phyloP scores from a whole-genome alignment of 2,113 vertebrate genomes.

The Aythya baeri region DNA sequence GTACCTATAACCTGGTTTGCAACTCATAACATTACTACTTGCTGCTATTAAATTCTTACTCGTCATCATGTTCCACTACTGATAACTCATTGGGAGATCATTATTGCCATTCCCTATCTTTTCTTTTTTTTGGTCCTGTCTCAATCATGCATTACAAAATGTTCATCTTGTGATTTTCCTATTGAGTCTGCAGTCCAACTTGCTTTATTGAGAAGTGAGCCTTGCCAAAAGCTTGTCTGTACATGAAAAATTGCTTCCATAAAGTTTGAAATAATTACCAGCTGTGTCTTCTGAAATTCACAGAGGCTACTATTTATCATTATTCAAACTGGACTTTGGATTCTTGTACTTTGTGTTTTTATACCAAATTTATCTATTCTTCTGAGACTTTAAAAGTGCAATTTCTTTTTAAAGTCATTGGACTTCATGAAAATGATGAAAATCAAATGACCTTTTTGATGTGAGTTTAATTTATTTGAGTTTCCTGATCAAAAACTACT shows the following conservation, averaged over 20 bases:
- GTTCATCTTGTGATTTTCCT: not conserved
- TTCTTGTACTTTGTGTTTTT: not conserved
- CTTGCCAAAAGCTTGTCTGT: conserved; percentile 56
- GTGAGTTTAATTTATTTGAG: conserved; percentile 29
- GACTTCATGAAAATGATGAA: not conserved
- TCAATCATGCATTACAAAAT: not conserved
- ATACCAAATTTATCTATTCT: not conserved
- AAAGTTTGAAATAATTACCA: conserved; percentile 68
- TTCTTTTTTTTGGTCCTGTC: not conserved
- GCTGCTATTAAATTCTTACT: not conserved
- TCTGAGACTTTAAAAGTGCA: not conserved
- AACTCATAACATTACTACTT: not conserved
- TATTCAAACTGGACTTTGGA: not conserved
- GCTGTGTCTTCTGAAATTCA: conserved; percentile 50
- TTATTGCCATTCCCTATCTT: not conserved
- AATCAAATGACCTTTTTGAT: conserved; percentile 21
- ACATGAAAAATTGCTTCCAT: conserved; percentile 61
- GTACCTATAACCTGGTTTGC: not conserved
- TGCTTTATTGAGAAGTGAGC: conserved; percentile 21
- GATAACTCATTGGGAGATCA: not conserved
- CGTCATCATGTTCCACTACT: not conserved
- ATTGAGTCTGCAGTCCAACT: conserved; percentile 16
- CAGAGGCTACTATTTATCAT: conserved; percentile 12
- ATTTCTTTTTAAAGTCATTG: not conserved
- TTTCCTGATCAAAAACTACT: conserved; percentile 17